A percentile compares a stretch with the other conserved stretches of the same genome.
phyloP scores from a whole-genome alignment of 2,888 invertebrate species.

The Eupithecia abbreviata region DNA sequence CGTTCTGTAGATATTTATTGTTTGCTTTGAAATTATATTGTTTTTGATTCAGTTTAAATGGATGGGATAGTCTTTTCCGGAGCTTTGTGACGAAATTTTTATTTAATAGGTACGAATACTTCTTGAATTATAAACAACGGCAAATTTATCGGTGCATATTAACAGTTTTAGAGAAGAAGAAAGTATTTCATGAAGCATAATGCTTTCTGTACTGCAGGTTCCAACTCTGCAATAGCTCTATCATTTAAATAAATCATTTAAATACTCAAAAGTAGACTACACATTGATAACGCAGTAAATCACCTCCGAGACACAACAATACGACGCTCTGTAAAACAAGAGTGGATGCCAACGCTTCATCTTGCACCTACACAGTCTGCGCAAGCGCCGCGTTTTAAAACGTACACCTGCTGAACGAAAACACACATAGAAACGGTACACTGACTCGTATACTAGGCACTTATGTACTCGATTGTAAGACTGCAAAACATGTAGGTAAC shows the following conservation, averaged over 20 bases:
- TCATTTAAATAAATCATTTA: neutral
- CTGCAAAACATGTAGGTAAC: too few relatives aligned
- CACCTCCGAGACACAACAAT: slow-evolving; percentile 5
- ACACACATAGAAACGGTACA: neutral
- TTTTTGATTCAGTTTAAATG: slow-evolving; percentile 8
- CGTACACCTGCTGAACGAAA: neutral
- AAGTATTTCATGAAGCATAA: neutral
- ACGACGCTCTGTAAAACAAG: slow-evolving; percentile 11
- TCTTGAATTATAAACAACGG: neutral
- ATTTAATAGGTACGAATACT: neutral
- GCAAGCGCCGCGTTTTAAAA: slow-evolving; percentile 1
- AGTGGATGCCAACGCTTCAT: slow-evolving; percentile 24
- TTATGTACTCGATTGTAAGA: too few relatives aligned
- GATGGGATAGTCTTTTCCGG: slow-evolving; percentile 12
- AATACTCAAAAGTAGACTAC: slow-evolving; percentile 1
- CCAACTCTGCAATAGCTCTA: neutral
- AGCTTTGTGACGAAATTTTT: slow-evolving; percentile 1
- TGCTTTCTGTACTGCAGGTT: neutral
- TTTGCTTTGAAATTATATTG: slow-evolving; percentile 18
- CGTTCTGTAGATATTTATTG: slow-evolving; percentile 23
- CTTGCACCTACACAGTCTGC: slow-evolving; percentile 8
- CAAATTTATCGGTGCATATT: neutral
- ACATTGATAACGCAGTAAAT: slow-evolving; percentile 9
- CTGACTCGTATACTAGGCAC: too few relatives aligned
- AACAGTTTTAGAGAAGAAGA: neutral